Evolutionary conservation across 2,797 vertebrate species (phyloP).

Genomic region (Galaxias olidus): DNA sequence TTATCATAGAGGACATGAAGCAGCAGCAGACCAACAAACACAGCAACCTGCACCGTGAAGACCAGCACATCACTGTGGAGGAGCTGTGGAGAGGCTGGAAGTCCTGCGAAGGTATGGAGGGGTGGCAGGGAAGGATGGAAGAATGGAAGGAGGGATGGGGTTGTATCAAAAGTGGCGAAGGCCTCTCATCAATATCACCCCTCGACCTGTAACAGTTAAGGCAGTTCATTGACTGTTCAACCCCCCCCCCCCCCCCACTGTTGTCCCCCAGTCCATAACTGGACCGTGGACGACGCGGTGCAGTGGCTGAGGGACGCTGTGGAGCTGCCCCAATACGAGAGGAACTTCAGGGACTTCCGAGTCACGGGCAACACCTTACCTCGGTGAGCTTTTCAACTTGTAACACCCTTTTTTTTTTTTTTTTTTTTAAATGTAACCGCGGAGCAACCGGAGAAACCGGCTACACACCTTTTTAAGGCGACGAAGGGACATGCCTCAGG

Average conservation of each 20-base stretch:
- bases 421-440: too few species aligned
- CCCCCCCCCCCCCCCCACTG: constrained; percentile 2
- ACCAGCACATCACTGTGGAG: constrained; percentile 97
- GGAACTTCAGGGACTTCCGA: constrained; percentile 90
- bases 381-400: constrained; percentile 72
- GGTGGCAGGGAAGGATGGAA: not conserved
- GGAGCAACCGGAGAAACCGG: too few species aligned
- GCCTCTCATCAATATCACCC: not conserved
- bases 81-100: constrained; percentile 97
- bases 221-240: too few species aligned
- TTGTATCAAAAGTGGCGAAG: too few species aligned
- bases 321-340: constrained; percentile 96
- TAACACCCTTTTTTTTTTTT: not conserved
- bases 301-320: constrained; percentile 95
- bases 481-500: too few species aligned
- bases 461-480: too few species aligned
- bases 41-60: constrained; percentile 93
- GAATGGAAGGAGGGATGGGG: not conserved
- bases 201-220: not conserved
- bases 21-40: constrained; percentile 93
- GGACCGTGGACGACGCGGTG: constrained; percentile 90
- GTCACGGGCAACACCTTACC: constrained; percentile 94
- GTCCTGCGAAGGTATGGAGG: constrained; percentile 86
- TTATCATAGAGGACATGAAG: constrained; percentile 98
- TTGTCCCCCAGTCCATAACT: constrained; percentile 91